Percentiles rank a stretch among this genome's conserved stretches.
phyloP scores from a whole-genome alignment of 2,888 invertebrate species.

The Chesias legatella region DNA sequence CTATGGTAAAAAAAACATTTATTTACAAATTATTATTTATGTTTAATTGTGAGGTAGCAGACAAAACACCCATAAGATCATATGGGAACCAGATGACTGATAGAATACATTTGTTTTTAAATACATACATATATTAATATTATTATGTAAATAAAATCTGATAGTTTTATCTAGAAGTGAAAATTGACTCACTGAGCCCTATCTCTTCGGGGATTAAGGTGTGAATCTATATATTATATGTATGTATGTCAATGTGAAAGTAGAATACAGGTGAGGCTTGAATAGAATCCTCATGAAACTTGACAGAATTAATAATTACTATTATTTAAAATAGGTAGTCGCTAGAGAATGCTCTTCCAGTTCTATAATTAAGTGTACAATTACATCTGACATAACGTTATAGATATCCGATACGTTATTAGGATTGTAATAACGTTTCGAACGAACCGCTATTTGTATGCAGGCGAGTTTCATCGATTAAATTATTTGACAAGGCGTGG shows the following conservation, averaged over 20 bases:
- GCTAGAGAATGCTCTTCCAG: not conserved
- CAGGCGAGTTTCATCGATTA: not conserved
- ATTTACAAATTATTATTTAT: no score
- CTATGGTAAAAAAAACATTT: not conserved
- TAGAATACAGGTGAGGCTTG: slow-evolving; percentile 9
- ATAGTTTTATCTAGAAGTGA: no score
- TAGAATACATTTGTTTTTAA: no score
- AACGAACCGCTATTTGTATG: not conserved
- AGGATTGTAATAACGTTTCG: slow-evolving; percentile 14
- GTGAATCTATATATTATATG: no score
- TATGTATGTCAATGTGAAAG: no score
- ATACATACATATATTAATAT: no score
- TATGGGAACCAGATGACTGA: no score
- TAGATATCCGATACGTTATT: slow-evolving; percentile 14
- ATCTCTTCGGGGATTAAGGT: no score
- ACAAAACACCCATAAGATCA: no score
- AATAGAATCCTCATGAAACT: slow-evolving; percentile 6
- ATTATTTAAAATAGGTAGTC: slow-evolving; percentile 10
- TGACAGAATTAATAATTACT: slow-evolving; percentile 7
- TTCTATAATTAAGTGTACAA: slow-evolving; percentile 4
- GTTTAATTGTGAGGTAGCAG: no score
- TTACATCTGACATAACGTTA: slow-evolving; percentile 13
- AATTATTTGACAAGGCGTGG: not conserved
- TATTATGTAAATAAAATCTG: not conserved
- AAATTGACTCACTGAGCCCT: no score